Percentiles rank a stretch among this genome's conserved stretches.
These are phyloP conservation scores for Aythya fuligula DNA, from an alignment of 2,797 vertebrate species.

Conservation along the genomic window DNA sequence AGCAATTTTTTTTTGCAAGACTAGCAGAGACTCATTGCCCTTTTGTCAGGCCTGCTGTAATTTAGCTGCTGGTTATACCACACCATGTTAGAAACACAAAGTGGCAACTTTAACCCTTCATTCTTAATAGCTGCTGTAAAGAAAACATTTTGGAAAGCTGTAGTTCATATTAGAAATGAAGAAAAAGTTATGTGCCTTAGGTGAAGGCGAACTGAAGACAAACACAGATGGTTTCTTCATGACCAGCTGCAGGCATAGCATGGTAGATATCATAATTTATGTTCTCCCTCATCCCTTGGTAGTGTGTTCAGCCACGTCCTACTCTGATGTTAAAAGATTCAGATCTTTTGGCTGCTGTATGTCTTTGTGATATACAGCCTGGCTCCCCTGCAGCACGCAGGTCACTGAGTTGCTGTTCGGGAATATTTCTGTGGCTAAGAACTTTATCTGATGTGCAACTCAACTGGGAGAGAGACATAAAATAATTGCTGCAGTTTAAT, in stretches of 20 bases:
- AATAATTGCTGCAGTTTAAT: not conserved
- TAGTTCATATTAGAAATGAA: not conserved
- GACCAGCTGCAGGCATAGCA: not conserved
- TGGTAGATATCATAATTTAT: not conserved
- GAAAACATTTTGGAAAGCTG: not conserved
- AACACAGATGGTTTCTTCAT: not conserved
- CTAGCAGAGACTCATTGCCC: not conserved
- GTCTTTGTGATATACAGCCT: not conserved
- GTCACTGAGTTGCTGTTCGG: not conserved
- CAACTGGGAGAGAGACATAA: not conserved
- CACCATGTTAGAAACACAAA: not conserved
- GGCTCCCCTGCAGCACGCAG: not conserved
- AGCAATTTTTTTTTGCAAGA: conserved; percentile 12
- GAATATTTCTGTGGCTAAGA: not conserved
- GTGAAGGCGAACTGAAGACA: not conserved
- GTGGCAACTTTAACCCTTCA: not conserved
- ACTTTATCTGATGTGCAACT: not conserved
- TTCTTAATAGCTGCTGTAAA: not conserved
- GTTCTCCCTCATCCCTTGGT: not conserved
- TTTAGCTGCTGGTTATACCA: not conserved
- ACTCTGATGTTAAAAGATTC: not conserved
- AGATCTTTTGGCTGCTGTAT: not conserved
- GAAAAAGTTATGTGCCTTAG: not conserved
- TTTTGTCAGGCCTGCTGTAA: not conserved
- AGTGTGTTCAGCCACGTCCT: not conserved